phyloP scores from a whole-genome alignment of 2,888 invertebrate species.

The Lycia hirtaria region DNA sequence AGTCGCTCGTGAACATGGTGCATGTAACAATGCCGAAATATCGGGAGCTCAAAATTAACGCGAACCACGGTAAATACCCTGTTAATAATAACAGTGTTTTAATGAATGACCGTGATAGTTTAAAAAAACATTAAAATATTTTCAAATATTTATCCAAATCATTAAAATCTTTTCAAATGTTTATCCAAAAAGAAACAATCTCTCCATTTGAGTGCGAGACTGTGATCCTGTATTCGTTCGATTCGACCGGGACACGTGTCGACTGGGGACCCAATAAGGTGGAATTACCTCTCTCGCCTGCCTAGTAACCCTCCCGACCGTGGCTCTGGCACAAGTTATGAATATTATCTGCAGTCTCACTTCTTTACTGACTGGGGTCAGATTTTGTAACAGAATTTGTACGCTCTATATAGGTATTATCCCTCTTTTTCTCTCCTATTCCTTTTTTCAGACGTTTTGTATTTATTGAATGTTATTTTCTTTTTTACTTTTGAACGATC shows the following conservation, averaged over 20 bases:
- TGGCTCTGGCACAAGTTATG: conserved; percentile 47
- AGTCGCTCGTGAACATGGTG: too few relatives aligned
- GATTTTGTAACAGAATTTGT: conserved; percentile 12
- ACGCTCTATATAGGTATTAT: background rate
- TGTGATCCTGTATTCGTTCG: conserved; percentile 61
- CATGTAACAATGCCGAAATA: too few relatives aligned
- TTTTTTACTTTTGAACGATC: background rate
- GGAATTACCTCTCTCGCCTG: conserved; percentile 53
- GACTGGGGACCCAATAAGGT: conserved; percentile 62
- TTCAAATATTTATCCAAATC: too few relatives aligned
- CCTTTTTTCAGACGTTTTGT: too few relatives aligned
- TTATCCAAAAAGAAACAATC: conserved; percentile 25
- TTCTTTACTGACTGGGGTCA: conserved; percentile 20
- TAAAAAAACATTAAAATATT: too few relatives aligned
- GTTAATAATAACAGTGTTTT: too few relatives aligned
- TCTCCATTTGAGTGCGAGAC: conserved; percentile 45
- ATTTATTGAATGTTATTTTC: too few relatives aligned
- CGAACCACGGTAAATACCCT: too few relatives aligned
- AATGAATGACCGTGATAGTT: too few relatives aligned
- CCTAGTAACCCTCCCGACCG: conserved; percentile 23
- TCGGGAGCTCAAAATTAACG: too few relatives aligned
- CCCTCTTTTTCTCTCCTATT: background rate
- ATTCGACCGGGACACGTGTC: conserved; percentile 56
- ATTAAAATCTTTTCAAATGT: too few relatives aligned
- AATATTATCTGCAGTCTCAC: conserved; percentile 47